These are phyloP conservation scores for Meleagris gallopavo DNA, from an alignment of 2,113 vertebrate species.

Conservation along the genomic window DNA sequence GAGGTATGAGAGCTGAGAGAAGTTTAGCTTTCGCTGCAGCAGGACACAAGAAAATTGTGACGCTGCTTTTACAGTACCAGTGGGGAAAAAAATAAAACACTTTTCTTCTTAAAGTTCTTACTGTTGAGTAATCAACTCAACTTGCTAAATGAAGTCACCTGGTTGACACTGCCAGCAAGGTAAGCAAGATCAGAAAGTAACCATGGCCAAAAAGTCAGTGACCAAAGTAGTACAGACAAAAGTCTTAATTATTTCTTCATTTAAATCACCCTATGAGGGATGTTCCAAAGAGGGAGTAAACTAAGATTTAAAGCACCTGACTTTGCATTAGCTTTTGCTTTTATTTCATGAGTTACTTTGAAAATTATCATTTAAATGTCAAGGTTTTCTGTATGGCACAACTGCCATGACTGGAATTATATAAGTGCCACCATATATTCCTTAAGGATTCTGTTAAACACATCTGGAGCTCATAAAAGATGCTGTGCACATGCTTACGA, in stretches of 20 bases:
- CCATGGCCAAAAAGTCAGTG: neutral
- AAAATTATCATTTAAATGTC: neutral
- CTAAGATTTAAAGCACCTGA: neutral
- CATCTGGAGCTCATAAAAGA: neutral
- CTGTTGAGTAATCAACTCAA: neutral
- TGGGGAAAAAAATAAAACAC: rapidly evolving
- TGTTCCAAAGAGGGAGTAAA: neutral
- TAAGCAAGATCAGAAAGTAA: neutral
- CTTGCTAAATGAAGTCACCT: neutral
- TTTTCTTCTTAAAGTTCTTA: neutral
- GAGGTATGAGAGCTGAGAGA: rapidly evolving
- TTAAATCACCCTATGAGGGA: neutral
- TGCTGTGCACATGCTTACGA: neutral
- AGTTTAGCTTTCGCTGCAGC: neutral
- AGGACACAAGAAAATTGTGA: neutral
- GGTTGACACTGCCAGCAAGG: neutral
- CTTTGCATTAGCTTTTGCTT: neutral
- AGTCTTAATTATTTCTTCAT: neutral
- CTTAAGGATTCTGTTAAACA: neutral
- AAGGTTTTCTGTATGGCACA: no score
- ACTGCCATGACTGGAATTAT: neutral
- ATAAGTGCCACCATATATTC: neutral
- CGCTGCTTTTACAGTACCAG: neutral
- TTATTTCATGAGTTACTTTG: neutral
- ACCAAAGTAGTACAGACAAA: neutral